Percentiles rank a stretch among this genome's conserved stretches.
phyloP scores from a whole-genome alignment of 2,113 vertebrate genomes.

The Colinus virginianus region DNA sequence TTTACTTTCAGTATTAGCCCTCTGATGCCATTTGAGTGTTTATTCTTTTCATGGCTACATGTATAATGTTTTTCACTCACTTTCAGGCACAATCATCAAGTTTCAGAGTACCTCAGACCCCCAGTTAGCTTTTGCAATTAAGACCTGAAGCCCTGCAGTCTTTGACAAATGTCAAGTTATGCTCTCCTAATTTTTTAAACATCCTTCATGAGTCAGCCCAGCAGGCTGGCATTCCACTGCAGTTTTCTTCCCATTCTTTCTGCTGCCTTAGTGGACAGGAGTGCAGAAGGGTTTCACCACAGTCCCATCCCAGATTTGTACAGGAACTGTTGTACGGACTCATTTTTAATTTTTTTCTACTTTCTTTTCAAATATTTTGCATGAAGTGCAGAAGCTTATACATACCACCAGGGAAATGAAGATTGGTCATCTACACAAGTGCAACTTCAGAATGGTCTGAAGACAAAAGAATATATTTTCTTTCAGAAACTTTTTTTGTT shows the following conservation, averaged over 20 bases:
- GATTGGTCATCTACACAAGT: neutral
- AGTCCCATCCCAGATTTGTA: neutral
- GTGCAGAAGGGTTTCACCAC: neutral
- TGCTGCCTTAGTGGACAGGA: neutral
- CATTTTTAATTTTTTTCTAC: neutral
- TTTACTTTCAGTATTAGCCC: neutral
- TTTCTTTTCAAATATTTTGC: neutral
- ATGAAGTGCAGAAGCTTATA: neutral
- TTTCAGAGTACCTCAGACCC: neutral
- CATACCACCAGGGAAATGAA: neutral
- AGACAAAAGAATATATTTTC: neutral
- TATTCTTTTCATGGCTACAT: neutral
- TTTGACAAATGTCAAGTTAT: neutral
- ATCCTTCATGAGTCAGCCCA: neutral
- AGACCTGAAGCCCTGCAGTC: neutral
- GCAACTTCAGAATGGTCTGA: neutral
- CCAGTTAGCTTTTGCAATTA: neutral
- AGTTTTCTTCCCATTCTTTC: neutral
- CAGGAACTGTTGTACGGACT: fast-evolving
- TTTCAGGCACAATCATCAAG: neutral
- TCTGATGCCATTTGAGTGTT: neutral
- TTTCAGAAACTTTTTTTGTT: neutral
- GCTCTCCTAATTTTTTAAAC: neutral
- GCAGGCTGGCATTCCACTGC: fast-evolving
- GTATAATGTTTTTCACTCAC: neutral